Evolutionary conservation across 1,140 invertebrate genomes (phyloP).

Genomic region (Tetranychus urticae): DNA sequence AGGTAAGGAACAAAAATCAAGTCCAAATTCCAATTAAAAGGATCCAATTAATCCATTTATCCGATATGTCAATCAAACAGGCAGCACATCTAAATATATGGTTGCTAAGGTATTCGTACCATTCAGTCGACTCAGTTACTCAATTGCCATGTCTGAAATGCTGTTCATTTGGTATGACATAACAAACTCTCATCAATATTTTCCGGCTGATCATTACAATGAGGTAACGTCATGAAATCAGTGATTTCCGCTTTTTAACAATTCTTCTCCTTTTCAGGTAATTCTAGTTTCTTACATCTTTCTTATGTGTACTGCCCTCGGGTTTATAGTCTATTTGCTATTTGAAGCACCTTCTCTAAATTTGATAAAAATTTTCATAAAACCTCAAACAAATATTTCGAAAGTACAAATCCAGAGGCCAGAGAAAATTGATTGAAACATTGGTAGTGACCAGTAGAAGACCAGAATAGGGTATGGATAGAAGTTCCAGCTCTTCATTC

Average conservation of each 20-base stretch:
- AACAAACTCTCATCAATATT: background rate
- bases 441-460: no score
- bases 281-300: background rate
- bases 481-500: no score
- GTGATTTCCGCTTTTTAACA: background rate
- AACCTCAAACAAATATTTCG: background rate
- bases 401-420: no score
- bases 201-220: background rate
- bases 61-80: no score
- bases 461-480: no score
- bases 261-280: background rate
- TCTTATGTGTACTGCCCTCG: background rate
- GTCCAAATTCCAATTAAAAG: no score
- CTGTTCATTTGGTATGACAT: slow-evolving; percentile 6
- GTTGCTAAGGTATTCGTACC: slow-evolving; percentile 2
- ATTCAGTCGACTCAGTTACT: slow-evolving; percentile 1
- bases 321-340: background rate
- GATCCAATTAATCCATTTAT: no score
- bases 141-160: slow-evolving; percentile 3
- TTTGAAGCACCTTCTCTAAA: background rate
- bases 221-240: background rate
- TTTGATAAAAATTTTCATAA: background rate
- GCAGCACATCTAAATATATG: background rate
- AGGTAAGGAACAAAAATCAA: background rate
- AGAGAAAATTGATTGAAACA: no score